Evolutionary conservation across 1,140 invertebrate genomes (phyloP), one percentile per base, ranked within the genome.

Genomic region (Drosophila leontia): DNA sequence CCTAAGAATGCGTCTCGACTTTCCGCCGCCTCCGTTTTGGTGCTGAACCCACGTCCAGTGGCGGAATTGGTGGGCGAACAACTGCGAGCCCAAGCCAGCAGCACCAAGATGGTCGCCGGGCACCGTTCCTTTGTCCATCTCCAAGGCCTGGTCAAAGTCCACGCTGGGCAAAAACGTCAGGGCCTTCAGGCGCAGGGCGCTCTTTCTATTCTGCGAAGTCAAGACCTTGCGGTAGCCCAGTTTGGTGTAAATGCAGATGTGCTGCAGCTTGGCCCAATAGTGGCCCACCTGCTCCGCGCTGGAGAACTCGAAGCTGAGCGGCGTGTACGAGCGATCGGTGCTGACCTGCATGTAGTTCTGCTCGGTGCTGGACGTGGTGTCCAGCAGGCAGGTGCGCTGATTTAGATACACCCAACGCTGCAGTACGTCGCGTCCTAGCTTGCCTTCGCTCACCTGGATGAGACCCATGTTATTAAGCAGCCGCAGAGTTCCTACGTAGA

Each of bases 181-280:
- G 0, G 58, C 45, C 9, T 64, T 75, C 1, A 56, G 26, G 0
- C 79, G 72, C 15, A 65, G 26, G 1, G 60, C 35, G 0, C 50
- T 61, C 1, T 47, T 59, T 7, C 35, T 37, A 12, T 53, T 58
- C 15, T 58, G 60, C 26, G 48, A 44, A 8, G 62, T 62, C 15
- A 47, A 23, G 9, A 80, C 44, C 34, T 77, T 83, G 3, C 83
- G 84, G 42, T 94, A 94, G 29, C 96, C 96, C 12, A 97, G 86
- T 42, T 94, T 94, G 0, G 96, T 96, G 64, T 95, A 94, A 26
- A 96, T 94, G 70, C 95, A 95, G 48, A 95, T 95, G 34, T 94
- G 94, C 94, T 95, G 95, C 90, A 97, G 93, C 48, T 96, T 95
- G 58, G 94, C 94, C 97, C 97, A 97, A 90, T 96, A 97, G n/a